Evolutionary conservation across 2,113 vertebrate species (phyloP), one percentile per base, ranked within the genome.

Genomic region (Arothron firmamentum): DNA sequence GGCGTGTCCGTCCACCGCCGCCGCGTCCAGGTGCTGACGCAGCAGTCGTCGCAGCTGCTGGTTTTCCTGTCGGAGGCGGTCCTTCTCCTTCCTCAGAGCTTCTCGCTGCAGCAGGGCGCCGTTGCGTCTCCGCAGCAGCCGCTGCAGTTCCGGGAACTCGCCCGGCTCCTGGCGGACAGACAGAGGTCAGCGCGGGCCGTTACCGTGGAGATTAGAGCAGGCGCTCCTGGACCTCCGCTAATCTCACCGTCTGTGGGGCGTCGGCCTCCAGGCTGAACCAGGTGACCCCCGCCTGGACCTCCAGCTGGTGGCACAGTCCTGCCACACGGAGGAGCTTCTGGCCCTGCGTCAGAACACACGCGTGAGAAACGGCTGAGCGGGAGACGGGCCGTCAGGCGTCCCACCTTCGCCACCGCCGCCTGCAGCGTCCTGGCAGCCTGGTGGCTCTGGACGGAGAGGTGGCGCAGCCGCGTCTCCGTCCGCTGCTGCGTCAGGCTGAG

Each of bases 51-150:
- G 53, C n/a, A 82, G 77, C 55, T 64, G 72, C n/a, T 15, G 41
- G 62, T 80, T 85, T 48, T 85, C 75, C 0, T 2, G 5, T 7
- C 16, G 48, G 55, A 85, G 50, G 0, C 45, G 55, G 0, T 42
- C 16, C n/a, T 1, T 16, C 0, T 45, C 52, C 20, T 1, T 52
- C 67, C 0, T 63, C 46, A 74, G 58, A 16, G 50, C 43, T 3
- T 62, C 64, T 1, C 38, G 20, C 25, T 14, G 61, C 57, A 76
- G 51, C 47, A 62, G 3, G 0, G 64, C 63, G 0, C 0, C 0
- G 43, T 28, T 59, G 6, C 61, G 0, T 8, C 21, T 13, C 1
- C 6, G 10, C 8, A 0, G 50, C 56, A 76, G 0, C 16, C 1
- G 41, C 4, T 10, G 38, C 15, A 77, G 18, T 46, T 59, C 63